A percentile compares a stretch with the other conserved stretches of the same genome.
These are phyloP conservation scores for Atlantisia rogersi DNA, from an alignment of 2,113 vertebrate genomes.

Conservation along the genomic window DNA sequence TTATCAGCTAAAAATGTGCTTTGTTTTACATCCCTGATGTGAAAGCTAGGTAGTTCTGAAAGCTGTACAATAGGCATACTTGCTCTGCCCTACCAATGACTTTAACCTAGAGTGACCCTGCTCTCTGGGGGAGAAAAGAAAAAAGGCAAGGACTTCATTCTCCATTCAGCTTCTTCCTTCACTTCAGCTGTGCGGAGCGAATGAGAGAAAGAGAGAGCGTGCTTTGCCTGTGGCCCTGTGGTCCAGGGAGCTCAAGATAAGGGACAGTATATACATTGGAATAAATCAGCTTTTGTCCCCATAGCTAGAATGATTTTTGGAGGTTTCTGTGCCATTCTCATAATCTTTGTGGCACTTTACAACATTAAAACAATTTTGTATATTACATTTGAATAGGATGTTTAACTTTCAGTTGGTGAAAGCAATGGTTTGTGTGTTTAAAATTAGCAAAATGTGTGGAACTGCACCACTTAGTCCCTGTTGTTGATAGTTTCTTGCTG, in stretches of 20 bases:
- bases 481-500: conserved; percentile 19
- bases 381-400: background rate
- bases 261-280: background rate
- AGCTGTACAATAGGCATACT: background rate
- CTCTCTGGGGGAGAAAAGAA: background rate
- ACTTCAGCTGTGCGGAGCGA: background rate
- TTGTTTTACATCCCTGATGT: background rate
- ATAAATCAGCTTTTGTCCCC: background rate
- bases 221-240: background rate
- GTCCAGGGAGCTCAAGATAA: background rate
- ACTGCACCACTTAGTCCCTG: background rate
- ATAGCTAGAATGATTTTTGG: background rate
- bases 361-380: background rate
- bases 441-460: conserved; percentile 13
- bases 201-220: accelerated
- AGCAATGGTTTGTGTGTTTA: background rate
- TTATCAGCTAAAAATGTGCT: background rate
- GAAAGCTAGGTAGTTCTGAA: background rate
- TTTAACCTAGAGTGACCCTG: background rate
- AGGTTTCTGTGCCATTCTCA: background rate
- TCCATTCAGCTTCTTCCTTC: background rate
- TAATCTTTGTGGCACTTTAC: background rate
- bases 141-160: background rate
- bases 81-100: conserved; percentile 3
- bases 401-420: background rate